phyloP scores from a whole-genome alignment of 2,888 invertebrate species.

The Apamea epomidion region DNA sequence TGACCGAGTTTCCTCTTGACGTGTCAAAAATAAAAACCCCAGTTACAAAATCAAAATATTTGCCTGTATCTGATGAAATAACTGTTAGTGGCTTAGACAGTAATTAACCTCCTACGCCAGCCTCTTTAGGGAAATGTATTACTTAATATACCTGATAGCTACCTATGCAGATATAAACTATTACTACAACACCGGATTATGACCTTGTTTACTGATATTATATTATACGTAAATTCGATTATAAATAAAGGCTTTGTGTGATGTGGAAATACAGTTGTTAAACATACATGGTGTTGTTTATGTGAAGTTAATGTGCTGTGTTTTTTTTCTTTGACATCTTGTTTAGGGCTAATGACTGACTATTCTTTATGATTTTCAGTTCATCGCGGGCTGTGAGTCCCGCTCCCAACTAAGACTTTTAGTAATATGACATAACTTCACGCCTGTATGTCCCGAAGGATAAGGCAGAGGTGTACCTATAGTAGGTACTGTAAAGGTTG shows the following conservation, averaged over 20 bases:
- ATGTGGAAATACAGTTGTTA: conserved; percentile 30
- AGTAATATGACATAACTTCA: no score
- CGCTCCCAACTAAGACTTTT: no score
- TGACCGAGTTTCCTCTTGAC: background rate
- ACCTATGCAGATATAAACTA: conserved; percentile 20
- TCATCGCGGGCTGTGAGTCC: no score
- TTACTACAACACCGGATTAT: conserved; percentile 19
- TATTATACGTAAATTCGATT: conserved; percentile 23
- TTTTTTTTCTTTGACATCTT: background rate
- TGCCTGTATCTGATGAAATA: conserved; percentile 13
- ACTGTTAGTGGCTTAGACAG: background rate
- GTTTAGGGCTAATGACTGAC: background rate
- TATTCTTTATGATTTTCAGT: background rate
- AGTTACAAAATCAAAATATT: conserved; percentile 17
- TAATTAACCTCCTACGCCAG: conserved; percentile 32
- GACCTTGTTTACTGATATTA: conserved; percentile 37
- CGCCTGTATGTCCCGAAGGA: no score
- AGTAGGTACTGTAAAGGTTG: no score
- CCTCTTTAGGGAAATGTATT: conserved; percentile 14
- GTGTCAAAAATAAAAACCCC: background rate
- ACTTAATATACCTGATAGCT: conserved; percentile 20
- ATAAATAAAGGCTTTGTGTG: conserved; percentile 19
- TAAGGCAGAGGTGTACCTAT: no score
- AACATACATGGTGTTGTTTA: conserved; percentile 12
- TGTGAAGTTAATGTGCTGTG: background rate